Percentiles rank a stretch among this genome's conserved stretches.
These are phyloP conservation scores for Poecile montanus DNA, from an alignment of 2,797 vertebrate species.

Conservation along the genomic window DNA sequence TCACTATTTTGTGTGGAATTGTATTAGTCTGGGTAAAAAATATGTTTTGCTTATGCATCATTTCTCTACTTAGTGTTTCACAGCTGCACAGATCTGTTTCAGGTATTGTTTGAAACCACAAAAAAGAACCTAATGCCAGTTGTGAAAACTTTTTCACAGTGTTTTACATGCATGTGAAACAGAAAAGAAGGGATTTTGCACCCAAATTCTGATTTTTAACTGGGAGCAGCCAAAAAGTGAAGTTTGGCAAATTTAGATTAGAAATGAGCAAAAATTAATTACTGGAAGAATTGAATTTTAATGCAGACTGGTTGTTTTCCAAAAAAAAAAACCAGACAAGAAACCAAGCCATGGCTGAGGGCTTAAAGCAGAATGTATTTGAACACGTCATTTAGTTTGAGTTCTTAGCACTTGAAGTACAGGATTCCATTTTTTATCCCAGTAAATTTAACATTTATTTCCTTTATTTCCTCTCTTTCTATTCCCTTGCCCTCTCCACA, in stretches of 20 bases:
- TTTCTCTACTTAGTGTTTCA: not conserved
- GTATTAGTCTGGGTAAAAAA: not conserved
- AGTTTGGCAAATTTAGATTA: not conserved
- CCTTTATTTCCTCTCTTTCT: not conserved
- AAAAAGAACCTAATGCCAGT: not conserved
- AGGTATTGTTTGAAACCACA: not conserved
- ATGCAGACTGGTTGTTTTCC: not conserved
- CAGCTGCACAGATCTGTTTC: not conserved
- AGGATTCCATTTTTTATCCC: not conserved
- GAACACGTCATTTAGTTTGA: not conserved
- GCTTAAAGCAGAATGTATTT: not conserved
- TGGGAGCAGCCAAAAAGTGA: not conserved
- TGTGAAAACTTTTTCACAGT: not conserved
- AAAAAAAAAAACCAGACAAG: not conserved
- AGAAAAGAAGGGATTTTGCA: not conserved
- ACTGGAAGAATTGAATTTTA: not conserved
- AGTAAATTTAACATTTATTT: not conserved
- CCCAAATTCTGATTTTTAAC: not conserved
- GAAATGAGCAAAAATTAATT: not conserved
- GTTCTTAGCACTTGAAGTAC: not conserved
- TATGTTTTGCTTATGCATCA: not conserved
- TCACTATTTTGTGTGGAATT: not conserved
- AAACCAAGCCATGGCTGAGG: not conserved
- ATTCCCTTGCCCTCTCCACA: not conserved
- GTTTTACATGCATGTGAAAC: not conserved